Conservation (phyloP, 2,888 invertebrate genomes). For the Microchrysa polita region DNA sequence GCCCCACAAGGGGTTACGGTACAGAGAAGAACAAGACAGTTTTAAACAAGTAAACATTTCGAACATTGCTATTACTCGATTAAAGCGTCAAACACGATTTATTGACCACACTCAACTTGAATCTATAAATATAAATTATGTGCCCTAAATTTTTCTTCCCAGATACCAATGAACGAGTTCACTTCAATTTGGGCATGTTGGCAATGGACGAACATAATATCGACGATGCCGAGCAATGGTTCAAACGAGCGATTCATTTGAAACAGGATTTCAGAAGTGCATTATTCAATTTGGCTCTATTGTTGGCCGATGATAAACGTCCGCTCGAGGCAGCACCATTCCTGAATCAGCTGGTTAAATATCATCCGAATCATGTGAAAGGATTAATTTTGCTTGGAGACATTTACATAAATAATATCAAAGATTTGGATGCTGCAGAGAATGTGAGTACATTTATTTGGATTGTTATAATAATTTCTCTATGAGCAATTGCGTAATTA, state of each 20-base stretch:
- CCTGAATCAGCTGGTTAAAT: slow-evolving; percentile 87
- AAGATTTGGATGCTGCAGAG: slow-evolving; percentile 93
- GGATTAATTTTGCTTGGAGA: slow-evolving; percentile 93
- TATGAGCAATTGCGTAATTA: neutral
- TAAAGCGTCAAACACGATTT: too few relatives aligned
- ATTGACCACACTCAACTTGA: neutral
- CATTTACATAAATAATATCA: slow-evolving; percentile 94
- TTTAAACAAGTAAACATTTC: too few relatives aligned
- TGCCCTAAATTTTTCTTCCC: too few relatives aligned
- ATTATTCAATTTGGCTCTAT: slow-evolving; percentile 90
- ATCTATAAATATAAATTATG: too few relatives aligned
- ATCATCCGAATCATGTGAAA: slow-evolving; percentile 94
- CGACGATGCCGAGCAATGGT: slow-evolving; percentile 89
- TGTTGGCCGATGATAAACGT: slow-evolving; percentile 87
- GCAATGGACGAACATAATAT: slow-evolving; percentile 95
- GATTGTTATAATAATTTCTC: neutral
- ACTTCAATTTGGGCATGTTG: slow-evolving; percentile 96
- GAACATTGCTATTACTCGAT: too few relatives aligned
- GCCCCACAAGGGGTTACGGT: too few relatives aligned
- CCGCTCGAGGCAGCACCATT: slow-evolving; percentile 93
- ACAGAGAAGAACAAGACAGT: too few relatives aligned
- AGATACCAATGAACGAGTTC: slow-evolving; percentile 88
- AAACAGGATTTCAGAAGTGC: slow-evolving; percentile 93
- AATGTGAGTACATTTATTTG: slow-evolving; percentile 72
- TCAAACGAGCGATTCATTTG: slow-evolving; percentile 85